Evolutionary conservation across 2,797 vertebrate genomes (phyloP), one percentile per base, ranked within the genome.

Genomic region (Miichthys miiuy): DNA sequence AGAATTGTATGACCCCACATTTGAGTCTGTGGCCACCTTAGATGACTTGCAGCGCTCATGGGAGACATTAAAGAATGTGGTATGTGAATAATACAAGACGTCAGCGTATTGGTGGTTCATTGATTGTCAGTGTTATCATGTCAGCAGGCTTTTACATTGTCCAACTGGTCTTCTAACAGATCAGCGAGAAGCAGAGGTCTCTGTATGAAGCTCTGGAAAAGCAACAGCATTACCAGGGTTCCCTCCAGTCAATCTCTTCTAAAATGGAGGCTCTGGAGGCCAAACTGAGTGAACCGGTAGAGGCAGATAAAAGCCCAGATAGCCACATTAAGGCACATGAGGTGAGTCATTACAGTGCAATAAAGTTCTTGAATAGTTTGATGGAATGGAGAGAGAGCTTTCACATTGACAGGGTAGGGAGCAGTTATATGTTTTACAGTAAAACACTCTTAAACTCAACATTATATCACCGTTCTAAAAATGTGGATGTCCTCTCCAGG

Each of bases 41-140:
- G 97, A 98, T 4, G 97, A 99, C 89, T 89, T 99, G 74, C 98
- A 99, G 81, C 97, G 97, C 69, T 99, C 98, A 8, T 99, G 98
- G 98, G 98, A 99, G 93, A 98, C 97, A 4, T 91, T 99, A n/a
- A 99, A 99, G 92, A 99, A 99, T 41, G 98, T 99, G 97, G 98
- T 99, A 93, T 79, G 96, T 93, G 42, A 54, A 48, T 20, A 51
- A 52, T 30, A 63, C 5, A 68, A 61, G 42, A 21, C 1, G 1
- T 38, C 48, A 60, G 7, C 17, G n/a, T n/a, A n/a, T 42, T 50
- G 21, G 4, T 62, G 38, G 21, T 56, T 63, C n/a, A 34, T 61
- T 51, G 4, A 38, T 72, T 54, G 4, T 52, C 30, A 44, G 6
- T 25, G 4, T 41, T 23, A 23, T 38, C 9, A 5, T 30, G 9